phyloP scores from a whole-genome alignment of 2,797 vertebrate species.

The Esox lucius region DNA sequence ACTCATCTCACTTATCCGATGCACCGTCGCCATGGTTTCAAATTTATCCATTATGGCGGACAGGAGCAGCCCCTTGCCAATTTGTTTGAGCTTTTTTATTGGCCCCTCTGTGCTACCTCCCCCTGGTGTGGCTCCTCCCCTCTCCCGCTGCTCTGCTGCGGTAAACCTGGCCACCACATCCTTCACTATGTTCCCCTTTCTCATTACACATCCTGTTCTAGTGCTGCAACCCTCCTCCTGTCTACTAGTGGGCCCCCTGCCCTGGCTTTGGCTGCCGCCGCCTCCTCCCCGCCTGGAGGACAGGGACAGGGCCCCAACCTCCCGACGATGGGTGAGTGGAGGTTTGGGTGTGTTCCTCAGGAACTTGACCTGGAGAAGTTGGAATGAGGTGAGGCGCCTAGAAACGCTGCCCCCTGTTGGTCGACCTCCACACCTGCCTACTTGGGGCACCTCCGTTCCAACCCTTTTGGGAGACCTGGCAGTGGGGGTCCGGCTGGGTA shows the following conservation, averaged over 20 bases:
- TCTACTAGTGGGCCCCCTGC: conserved; percentile 25
- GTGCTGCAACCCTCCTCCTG: conserved; percentile 41
- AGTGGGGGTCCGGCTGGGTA: conserved; percentile 23
- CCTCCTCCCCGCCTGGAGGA: conserved; percentile 39
- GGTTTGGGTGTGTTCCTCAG: conserved; percentile 77
- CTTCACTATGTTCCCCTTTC: conserved; percentile 75
- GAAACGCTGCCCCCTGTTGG: conserved; percentile 27
- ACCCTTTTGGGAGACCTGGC: conserved; percentile 16
- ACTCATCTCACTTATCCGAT: conserved; percentile 62
- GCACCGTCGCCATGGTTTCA: conserved; percentile 73
- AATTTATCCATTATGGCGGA: conserved; percentile 80
- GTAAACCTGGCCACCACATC: conserved; percentile 82
- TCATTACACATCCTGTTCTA: conserved; percentile 42
- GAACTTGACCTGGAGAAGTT: conserved; percentile 88
- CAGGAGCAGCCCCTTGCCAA: conserved; percentile 66
- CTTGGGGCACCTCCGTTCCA: not conserved
- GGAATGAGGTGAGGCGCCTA: conserved; percentile 80
- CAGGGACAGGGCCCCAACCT: conserved; percentile 83
- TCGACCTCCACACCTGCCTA: conserved; percentile 17
- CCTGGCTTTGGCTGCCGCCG: conserved; percentile 18
- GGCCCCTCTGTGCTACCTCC: conserved; percentile 47
- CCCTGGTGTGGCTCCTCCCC: conserved; percentile 45
- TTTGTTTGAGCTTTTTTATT: conserved; percentile 53
- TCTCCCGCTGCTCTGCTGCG: conserved; percentile 76
- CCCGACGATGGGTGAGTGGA: conserved; percentile 74